Evolutionary conservation across 1,140 invertebrate species (phyloP), one percentile per base, ranked within the genome.

Genomic region (Agrilus planipennis): DNA sequence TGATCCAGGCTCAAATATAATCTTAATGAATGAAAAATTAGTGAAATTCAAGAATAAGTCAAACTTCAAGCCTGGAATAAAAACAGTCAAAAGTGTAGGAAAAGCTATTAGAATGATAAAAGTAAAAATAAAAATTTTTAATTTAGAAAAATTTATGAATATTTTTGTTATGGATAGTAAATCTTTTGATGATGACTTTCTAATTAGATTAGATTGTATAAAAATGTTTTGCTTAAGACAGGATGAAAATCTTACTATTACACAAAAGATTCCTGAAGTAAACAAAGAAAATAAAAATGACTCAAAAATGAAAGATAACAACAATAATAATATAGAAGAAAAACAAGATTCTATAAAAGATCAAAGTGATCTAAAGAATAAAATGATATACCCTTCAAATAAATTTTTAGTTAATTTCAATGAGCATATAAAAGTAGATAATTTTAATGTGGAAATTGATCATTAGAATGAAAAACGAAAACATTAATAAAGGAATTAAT

Each of bases 341-440:
- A n/a, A n/a, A n/a, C n/a, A n/a, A n/a, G n/a, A n/a, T n/a, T n/a
- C n/a, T n/a, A n/a, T n/a, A n/a, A n/a, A n/a, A n/a, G n/a, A n/a
- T n/a, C n/a, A n/a, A n/a, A n/a, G n/a, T n/a, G n/a, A n/a, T n/a
- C n/a, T n/a, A n/a, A n/a, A n/a, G n/a, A n/a, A n/a, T n/a, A n/a
- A n/a, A n/a, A n/a, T n/a, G n/a, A n/a, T n/a, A n/a, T n/a, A n/a
- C n/a, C n/a, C n/a, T n/a, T n/a, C n/a, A n/a, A n/a, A n/a, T n/a
- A n/a, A n/a, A n/a, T n/a, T 7, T 15, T 11, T 22, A 35, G 35
- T 40, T 34, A 55, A 60, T 44, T 58, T 58, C 45, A 57, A 63
- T 42, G 51, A 54, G 52, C 39, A 58, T 37, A 45, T 55, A 45
- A 41, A 51, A 7, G 39, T 41, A 44, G 20, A 43, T 10, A 43